Evolutionary conservation across 2,113 vertebrate genomes (phyloP).

Genomic region (Dolichallabes microphthalmus): DNA sequence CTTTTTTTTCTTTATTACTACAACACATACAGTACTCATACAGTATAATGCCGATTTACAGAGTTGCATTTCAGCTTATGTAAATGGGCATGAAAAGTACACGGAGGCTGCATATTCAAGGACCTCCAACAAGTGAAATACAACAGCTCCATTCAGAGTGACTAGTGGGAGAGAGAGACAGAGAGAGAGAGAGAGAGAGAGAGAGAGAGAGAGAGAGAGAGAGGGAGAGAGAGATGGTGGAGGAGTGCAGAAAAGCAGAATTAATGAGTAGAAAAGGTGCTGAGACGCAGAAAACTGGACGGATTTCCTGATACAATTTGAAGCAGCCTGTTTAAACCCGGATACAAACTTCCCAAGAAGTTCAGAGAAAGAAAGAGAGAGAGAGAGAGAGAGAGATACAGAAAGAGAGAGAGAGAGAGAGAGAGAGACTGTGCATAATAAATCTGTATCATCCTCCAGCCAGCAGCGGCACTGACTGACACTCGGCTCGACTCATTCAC

Average conservation of each 20-base stretch:
- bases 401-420: conserved; percentile 33
- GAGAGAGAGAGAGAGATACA: not conserved
- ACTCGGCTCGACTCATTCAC: conserved; percentile 42
- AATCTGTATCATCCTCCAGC: conserved; percentile 60
- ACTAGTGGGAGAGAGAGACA: conserved; percentile 59
- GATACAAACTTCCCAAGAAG: conserved; percentile 44
- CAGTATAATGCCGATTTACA: conserved; percentile 53
- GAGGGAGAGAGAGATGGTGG: conserved; percentile 42
- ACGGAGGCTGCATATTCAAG: conserved; percentile 72
- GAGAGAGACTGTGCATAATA: conserved; percentile 64
- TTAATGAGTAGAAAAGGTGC: conserved; percentile 74
- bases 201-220: conserved; percentile 56
- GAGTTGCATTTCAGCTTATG: conserved; percentile 43
- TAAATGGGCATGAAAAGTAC: conserved; percentile 69
- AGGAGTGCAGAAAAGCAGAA: conserved; percentile 68
- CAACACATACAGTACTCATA: conserved; percentile 55
- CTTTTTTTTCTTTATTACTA: not conserved
- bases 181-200: conserved; percentile 45
- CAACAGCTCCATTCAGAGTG: conserved; percentile 71
- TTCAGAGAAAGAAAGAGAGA: conserved; percentile 34
- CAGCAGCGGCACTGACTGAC: conserved; percentile 66
- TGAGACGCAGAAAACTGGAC: conserved; percentile 60
- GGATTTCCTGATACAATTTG: conserved; percentile 52
- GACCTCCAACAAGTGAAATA: conserved; percentile 59
- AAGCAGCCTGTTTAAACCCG: conserved; percentile 45